A percentile compares a stretch with the other conserved stretches of the same genome.
Evolutionary conservation across 2,888 invertebrate genomes (phyloP).

Genomic region (Drosophila silvestris): DNA sequence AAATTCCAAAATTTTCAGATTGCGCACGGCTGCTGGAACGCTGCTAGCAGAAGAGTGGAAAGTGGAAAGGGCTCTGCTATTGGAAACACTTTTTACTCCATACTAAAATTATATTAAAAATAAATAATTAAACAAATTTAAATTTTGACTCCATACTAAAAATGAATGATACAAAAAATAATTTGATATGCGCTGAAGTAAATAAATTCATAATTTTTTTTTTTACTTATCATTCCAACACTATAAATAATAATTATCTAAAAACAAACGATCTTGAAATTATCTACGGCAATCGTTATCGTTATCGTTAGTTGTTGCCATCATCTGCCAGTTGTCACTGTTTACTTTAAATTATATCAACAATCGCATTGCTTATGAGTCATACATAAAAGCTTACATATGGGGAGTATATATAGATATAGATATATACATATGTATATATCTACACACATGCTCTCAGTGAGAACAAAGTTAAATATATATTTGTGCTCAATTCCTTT

Average conservation of each 20-base stretch:
- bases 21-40: not conserved
- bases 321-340: slow-evolving; percentile 5
- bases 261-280: not conserved
- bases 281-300: not conserved
- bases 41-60: not conserved
- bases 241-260: slow-evolving; percentile 1
- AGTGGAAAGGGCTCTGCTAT: not conserved
- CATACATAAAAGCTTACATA: slow-evolving; percentile 2
- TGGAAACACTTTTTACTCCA: not conserved
- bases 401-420: not conserved
- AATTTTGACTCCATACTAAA: not conserved
- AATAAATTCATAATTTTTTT: not conserved
- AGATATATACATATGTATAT: not conserved
- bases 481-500: slow-evolving; percentile 4
- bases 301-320: slow-evolving; percentile 34
- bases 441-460: not conserved
- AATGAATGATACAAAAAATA: not conserved
- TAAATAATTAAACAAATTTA: not conserved
- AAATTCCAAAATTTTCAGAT: not conserved
- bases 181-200: not conserved
- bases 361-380: slow-evolving; percentile 23
- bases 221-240: too few relatives aligned
- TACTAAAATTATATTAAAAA: not conserved
- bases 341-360: slow-evolving; percentile 14
- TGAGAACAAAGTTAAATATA: not conserved